Evolutionary conservation across 2,888 invertebrate species (phyloP).

Genomic region (Charanyca ferruginea): DNA sequence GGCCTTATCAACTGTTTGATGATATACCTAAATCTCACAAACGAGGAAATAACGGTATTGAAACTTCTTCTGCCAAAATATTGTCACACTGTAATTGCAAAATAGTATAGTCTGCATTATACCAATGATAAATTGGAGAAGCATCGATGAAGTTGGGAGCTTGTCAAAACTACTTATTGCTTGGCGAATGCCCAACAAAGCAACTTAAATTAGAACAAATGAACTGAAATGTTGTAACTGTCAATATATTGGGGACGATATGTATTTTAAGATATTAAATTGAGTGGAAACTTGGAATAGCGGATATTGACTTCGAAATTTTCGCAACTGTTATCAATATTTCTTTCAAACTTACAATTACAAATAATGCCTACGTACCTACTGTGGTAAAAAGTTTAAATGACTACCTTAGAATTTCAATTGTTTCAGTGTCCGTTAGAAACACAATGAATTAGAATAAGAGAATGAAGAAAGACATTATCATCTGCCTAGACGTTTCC

Average conservation of each 20-base stretch:
- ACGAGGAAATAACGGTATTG: background rate
- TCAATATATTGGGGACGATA: conserved; percentile 8
- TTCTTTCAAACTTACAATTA: background rate
- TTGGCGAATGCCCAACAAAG: conserved; percentile 67
- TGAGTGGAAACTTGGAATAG: background rate
- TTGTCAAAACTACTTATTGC: conserved; percentile 68
- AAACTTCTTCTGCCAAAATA: conserved; percentile 6
- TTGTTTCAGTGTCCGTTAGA: no score
- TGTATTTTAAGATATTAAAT: conserved; percentile 1
- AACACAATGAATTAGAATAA: no score
- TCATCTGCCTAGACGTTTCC: no score
- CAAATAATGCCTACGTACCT: background rate
- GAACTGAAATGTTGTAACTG: conserved; percentile 56
- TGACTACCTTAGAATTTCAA: no score
- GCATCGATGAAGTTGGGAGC: conserved; percentile 59
- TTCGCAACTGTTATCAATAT: background rate
- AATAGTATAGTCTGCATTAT: conserved; percentile 12
- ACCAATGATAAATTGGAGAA: conserved; percentile 51
- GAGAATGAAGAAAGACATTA: no score
- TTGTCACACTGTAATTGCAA: conserved; percentile 14
- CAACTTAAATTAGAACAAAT: conserved; percentile 68
- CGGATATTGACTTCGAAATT: background rate
- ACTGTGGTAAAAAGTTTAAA: background rate
- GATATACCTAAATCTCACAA: background rate
- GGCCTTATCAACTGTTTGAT: background rate